These are phyloP conservation scores for Argopecten irradians DNA, from an alignment of 1,140 invertebrate genomes.

Conservation along the genomic window DNA sequence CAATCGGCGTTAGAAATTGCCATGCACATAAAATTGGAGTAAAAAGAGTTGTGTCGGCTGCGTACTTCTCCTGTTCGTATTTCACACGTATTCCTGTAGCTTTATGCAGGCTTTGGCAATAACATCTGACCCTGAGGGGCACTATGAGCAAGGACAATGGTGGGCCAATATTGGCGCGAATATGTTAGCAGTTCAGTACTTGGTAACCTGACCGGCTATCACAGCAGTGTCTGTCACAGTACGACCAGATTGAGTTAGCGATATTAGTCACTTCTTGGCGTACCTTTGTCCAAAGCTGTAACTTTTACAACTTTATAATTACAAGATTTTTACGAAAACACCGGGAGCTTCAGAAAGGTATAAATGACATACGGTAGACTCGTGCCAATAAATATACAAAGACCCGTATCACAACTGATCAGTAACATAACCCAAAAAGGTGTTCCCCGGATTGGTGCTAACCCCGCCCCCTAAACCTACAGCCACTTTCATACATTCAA, in stretches of 20 bases:
- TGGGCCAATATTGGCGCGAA: not conserved
- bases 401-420: no score
- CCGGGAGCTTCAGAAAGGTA: no score
- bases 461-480: no score
- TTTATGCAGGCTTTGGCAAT: not conserved
- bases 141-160: not conserved
- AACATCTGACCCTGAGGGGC: not conserved
- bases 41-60: not conserved
- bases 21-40: not conserved
- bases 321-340: not conserved
- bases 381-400: not conserved
- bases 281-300: not conserved
- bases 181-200: not conserved
- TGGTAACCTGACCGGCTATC: not conserved
- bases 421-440: no score
- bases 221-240: not conserved
- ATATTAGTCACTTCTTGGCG: not conserved
- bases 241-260: not conserved
- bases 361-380: not conserved
- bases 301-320: slow-evolving; percentile 11
- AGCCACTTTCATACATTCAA: no score
- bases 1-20: not conserved
- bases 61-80: not conserved
- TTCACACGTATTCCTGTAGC: not conserved
- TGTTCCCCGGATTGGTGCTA: no score